A percentile compares a stretch with the other conserved stretches of the same genome.
Conservation (phyloP, 2,113 vertebrate species). For the Aldabrachelys gigantea region DNA sequence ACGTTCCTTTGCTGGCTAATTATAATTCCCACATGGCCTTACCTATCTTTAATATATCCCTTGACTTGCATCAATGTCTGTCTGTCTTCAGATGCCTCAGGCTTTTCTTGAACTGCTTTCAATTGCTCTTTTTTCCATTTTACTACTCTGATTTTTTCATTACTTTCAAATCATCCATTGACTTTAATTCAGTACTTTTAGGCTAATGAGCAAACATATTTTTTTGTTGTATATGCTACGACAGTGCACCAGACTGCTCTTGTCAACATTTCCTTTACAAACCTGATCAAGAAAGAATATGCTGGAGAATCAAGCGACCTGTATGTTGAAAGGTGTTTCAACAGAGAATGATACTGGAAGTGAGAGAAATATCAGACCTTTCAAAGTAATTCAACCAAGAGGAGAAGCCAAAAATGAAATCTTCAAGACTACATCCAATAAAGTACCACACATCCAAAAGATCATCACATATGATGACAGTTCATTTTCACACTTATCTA, state of each 20-base stretch:
- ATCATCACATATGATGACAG: neutral
- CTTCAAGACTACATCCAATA: neutral
- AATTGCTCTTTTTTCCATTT: neutral
- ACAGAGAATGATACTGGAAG: neutral
- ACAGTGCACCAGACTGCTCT: neutral
- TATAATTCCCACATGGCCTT: conserved; percentile 14
- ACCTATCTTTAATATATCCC: conserved; percentile 16
- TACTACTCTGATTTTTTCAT: conserved; percentile 27
- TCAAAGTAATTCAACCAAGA: neutral
- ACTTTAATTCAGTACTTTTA: conserved; percentile 11
- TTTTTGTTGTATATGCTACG: neutral
- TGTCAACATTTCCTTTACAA: neutral
- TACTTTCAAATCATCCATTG: conserved; percentile 36
- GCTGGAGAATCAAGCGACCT: neutral
- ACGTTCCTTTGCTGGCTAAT: neutral
- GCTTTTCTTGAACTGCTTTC: conserved; percentile 47
- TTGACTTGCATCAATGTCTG: conserved; percentile 26
- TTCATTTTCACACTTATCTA: neutral
- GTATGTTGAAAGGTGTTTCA: neutral
- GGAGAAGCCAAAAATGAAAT: neutral
- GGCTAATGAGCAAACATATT: neutral
- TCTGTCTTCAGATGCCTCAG: conserved; percentile 26
- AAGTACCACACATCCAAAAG: neutral
- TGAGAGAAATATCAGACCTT: neutral
- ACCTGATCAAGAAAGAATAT: neutral